Percentiles rank a stretch among this genome's conserved stretches.
These are phyloP conservation scores for Ellobius talpinus DNA, from an alignment of 2,113 vertebrate species.

Conservation along the genomic window DNA sequence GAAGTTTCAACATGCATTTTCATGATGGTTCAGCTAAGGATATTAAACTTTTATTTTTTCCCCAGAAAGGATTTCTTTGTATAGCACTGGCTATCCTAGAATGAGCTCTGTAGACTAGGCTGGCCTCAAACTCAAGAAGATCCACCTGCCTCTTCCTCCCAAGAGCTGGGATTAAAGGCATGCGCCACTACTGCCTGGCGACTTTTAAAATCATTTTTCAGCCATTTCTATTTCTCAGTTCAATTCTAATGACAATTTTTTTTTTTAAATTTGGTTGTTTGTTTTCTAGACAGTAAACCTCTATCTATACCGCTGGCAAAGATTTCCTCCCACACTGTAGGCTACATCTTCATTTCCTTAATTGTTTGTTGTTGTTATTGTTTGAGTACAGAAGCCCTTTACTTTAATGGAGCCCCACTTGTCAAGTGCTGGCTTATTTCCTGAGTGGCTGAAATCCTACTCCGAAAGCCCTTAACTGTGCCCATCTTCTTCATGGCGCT, in stretches of 20 bases:
- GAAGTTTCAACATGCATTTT: background rate
- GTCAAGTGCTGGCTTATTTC: background rate
- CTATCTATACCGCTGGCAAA: background rate
- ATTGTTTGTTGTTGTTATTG: background rate
- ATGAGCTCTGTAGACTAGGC: background rate
- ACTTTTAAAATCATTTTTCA: background rate
- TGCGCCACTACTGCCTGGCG: background rate
- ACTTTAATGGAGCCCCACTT: background rate
- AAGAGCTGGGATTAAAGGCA: no score
- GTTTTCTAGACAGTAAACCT: background rate
- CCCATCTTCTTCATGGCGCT: fast-evolving
- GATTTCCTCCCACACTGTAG: background rate
- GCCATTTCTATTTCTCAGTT: background rate
- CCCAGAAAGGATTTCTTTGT: background rate
- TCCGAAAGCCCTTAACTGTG: background rate
- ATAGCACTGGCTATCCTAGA: background rate
- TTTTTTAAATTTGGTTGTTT: background rate
- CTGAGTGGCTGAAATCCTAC: background rate
- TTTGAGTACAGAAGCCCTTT: background rate
- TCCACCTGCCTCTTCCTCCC: background rate
- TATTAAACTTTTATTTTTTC: background rate
- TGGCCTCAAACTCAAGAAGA: background rate
- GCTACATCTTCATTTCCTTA: background rate
- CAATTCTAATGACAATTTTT: background rate
- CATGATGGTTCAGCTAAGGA: background rate